These are phyloP conservation scores for Drosophila stalkeri DNA, from an alignment of 2,888 invertebrate genomes.

Conservation along the genomic window DNA sequence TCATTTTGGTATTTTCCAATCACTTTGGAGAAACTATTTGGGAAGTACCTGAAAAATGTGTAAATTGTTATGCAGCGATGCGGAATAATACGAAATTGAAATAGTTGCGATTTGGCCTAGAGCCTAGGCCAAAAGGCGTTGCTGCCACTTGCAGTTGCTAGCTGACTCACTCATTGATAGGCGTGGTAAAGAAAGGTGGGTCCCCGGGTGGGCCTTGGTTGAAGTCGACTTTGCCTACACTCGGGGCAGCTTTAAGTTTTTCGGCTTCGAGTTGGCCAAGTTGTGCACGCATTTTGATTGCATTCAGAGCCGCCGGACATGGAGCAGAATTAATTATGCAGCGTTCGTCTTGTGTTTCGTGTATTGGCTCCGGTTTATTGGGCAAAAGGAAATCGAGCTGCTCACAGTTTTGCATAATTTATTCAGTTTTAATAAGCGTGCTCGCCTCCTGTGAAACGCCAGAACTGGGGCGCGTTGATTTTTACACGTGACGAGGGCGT, in stretches of 20 bases:
- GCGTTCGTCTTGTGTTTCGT: constrained; percentile 53
- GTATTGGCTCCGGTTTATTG: constrained; percentile 30
- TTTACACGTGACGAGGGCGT: constrained; percentile 52
- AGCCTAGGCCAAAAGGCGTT: constrained; percentile 8
- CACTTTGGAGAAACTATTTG: constrained; percentile 31
- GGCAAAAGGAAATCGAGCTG: constrained; percentile 44
- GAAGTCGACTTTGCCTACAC: not conserved
- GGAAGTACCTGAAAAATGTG: constrained; percentile 26
- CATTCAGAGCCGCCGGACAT: constrained; percentile 44
- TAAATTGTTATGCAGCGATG: constrained; percentile 56
- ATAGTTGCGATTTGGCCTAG: constrained; percentile 32
- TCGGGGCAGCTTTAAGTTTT: constrained; percentile 17
- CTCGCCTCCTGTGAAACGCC: constrained; percentile 28
- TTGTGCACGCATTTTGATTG: constrained; percentile 55
- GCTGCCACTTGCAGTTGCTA: constrained; percentile 43
- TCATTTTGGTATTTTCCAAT: constrained; percentile 2
- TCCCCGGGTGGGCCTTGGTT: not conserved
- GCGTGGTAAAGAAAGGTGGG: too few species aligned
- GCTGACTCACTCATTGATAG: constrained; percentile 30
- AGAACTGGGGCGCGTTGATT: constrained; percentile 49
- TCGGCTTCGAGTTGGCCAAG: not conserved
- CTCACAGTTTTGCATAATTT: constrained; percentile 75
- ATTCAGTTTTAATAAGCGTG: constrained; percentile 77
- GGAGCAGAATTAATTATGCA: constrained; percentile 69
- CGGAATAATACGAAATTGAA: constrained; percentile 61